Evolutionary conservation across 2,888 invertebrate genomes (phyloP), one percentile per base, ranked within the genome.

Genomic region (Lepidonotus clava): DNA sequence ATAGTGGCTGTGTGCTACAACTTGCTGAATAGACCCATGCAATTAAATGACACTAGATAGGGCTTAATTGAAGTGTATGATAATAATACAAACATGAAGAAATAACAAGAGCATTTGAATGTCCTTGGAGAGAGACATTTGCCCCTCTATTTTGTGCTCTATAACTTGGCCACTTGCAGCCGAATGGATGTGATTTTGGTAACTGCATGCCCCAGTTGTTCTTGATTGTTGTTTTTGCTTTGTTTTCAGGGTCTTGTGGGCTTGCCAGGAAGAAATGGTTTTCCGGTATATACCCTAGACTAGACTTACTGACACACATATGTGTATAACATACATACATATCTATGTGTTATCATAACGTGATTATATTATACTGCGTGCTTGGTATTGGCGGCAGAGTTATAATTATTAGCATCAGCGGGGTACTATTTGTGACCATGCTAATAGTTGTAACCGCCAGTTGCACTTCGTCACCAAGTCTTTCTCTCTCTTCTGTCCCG

Each of bases 181-280:
- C 66, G 28, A 4, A 24, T 24, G 71, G 38, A 5, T 71, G 28
- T 46, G 46, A 18, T 41, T n/a, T 8, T 41, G 56, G 66, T 41
- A 8, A 53, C 41, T 36, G 84, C 84, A 84, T 84, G 84, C 41
- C 14, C 84, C 84, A 24, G 46, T 40, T 85, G 85, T 85, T 84
- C 41, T 67, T 85, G 38, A 46, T 46, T 28, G 38, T 34, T 85
- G 41, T 61, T 61, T 83, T 83, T 77, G 32, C 40, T 86, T 67
- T 61, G 14, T 67, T 86, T 86, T 34, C 86, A 86, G 86, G 86
- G 86, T 34, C 83, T 83, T 83, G 83, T 41, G 41, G 86, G 86
- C 36, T 34, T 66, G 38, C 67, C 61, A 86, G 86, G 86, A 83
- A 86, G 76, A 86, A 86, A 83, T 86, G 86, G 86, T 86, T 86